These are phyloP conservation scores for Heliopora coerulea DNA, from an alignment of 92 coral and sea anemone species.

Conservation along the genomic window DNA sequence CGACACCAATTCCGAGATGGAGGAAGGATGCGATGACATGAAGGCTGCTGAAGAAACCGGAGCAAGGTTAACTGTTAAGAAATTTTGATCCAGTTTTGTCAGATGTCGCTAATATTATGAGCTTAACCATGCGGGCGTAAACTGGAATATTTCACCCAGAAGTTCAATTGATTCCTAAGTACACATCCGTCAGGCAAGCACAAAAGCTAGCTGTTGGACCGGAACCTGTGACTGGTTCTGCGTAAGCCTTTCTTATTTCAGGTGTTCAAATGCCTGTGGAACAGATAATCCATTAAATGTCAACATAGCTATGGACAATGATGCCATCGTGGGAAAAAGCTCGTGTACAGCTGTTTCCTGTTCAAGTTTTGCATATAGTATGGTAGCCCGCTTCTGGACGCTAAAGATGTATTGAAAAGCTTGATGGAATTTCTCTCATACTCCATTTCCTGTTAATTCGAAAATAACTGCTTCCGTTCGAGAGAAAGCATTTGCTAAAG, in stretches of 20 bases:
- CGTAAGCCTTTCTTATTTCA: conserved; percentile 37
- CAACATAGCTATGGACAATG: conserved; percentile 37
- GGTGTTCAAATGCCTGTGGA: conserved; percentile 36
- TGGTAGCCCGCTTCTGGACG: not conserved
- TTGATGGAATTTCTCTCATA: not conserved
- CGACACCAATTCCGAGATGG: conserved; percentile 2
- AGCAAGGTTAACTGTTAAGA: no score
- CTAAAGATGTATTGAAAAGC: not conserved
- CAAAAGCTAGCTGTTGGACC: conserved; percentile 39
- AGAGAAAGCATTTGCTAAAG: not conserved
- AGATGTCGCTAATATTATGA: not conserved
- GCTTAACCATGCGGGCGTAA: not conserved
- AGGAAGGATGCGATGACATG: no score
- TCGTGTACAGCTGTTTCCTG: conserved; percentile 17
- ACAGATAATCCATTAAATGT: conserved; percentile 33
- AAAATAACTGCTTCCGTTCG: not conserved
- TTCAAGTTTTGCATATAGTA: not conserved
- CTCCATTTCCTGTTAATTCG: not conserved
- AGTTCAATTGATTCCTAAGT: conserved; percentile 35
- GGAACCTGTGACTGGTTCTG: conserved; percentile 28
- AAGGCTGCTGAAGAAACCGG: no score
- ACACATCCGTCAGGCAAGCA: conserved; percentile 33
- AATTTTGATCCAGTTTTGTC: no score
- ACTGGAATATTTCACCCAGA: conserved; percentile 36
- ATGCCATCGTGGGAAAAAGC: conserved; percentile 36